Percentiles rank a stretch among this genome's conserved stretches.
These are phyloP conservation scores for Dasysyrphus albostriatus DNA, from an alignment of 2,888 invertebrate species.

Conservation along the genomic window DNA sequence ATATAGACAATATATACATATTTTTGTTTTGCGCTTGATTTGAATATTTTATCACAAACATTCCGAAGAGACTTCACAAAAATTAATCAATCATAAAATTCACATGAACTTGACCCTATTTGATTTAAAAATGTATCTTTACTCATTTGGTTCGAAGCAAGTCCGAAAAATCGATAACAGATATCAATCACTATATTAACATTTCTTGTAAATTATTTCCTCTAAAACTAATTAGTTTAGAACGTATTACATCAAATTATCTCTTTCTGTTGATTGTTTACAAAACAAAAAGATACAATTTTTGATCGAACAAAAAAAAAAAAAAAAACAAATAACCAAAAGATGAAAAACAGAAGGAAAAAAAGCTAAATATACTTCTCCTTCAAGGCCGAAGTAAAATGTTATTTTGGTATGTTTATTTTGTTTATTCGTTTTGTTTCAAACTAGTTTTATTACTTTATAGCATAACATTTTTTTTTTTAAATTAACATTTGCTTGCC, in stretches of 20 bases:
- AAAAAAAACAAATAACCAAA: conserved; percentile 8
- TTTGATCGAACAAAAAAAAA: not conserved
- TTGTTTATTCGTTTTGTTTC: not conserved
- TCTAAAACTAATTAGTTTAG: not conserved
- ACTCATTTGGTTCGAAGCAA: not conserved
- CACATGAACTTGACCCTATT: conserved; percentile 28
- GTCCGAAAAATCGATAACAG: not conserved
- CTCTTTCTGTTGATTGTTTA: conserved; percentile 36
- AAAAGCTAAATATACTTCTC: conserved; percentile 21
- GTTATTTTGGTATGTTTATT: not conserved
- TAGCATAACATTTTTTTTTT: not conserved
- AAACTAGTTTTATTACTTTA: conserved; percentile 19
- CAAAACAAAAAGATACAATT: not conserved
- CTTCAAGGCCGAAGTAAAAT: conserved; percentile 44
- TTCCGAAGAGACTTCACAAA: not conserved
- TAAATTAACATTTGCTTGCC: conserved; percentile 3
- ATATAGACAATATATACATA: not conserved
- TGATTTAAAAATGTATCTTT: not conserved
- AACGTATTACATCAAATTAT: not conserved
- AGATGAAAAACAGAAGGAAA: not conserved
- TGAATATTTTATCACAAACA: conserved; percentile 22
- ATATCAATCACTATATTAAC: not conserved
- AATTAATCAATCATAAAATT: conserved; percentile 25
- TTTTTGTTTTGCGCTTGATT: not conserved
- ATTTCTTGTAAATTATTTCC: not conserved